Evolutionary conservation across 2,888 invertebrate species (phyloP), one percentile per base, ranked within the genome.

Genomic region (Lathronympha strigana): DNA sequence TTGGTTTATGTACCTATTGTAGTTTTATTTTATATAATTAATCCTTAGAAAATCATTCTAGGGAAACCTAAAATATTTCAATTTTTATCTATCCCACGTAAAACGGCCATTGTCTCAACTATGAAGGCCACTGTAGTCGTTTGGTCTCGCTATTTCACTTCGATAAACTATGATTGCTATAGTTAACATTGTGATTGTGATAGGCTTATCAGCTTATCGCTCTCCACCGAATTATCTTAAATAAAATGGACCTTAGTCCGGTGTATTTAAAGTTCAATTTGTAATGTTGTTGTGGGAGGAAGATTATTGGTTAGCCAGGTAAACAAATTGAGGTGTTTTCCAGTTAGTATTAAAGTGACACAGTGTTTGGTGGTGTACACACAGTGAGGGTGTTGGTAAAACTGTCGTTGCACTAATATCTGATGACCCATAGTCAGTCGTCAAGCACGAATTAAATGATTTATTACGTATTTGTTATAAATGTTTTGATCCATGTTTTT

Each of bases 161-260:
- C 43, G 57, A 45, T 57, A 45, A 45, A 45, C 43, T 6, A 43
- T 31, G 43, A 45, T 40, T 54, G 25, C 25, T 54, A 60, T 60
- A 49, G 47, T 33, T 33, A 60, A 17, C 47, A 60, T n/a, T n/a
- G n/a, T n/a, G n/a, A n/a, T 61, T 51, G 38, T 31, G 50, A 31
- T 31, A 61, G 28, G n/a, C 43, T 58, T 64, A 53, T 36, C 58
- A 15, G 33, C 36, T 53, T 64, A 61, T 64, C 64, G 28, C 17
- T 61, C 19, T 54, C 19, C 13, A 31, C 11, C 9, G 1, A 11
- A 53, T 4, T 2, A n/a, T 5, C 21, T 38, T 0, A 61, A 17
- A 11, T 13, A 11, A 54, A 49, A 19, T 19, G 17, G 5, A 33
- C 15, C 2, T 54, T 8, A 9, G 38, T 9, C 0, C 0, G 0